A percentile compares a stretch with the other conserved stretches of the same genome.
Conservation (phyloP, 2,113 vertebrate genomes). For the Podilymbus podiceps region DNA sequence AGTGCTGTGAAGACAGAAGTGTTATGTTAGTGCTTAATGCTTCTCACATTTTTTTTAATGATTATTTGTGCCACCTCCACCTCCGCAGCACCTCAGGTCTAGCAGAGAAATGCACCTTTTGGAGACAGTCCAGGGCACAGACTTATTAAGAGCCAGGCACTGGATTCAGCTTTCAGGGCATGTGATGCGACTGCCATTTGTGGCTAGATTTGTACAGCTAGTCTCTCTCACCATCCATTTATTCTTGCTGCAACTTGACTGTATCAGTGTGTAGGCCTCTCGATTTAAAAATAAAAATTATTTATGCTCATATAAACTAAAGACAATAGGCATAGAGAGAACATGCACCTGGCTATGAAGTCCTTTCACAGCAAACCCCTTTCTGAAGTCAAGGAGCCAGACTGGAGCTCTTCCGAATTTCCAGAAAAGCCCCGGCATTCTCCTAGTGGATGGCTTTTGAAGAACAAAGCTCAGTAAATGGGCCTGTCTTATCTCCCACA, state of each 20-base stretch:
- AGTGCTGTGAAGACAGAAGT: background rate
- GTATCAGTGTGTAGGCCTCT: background rate
- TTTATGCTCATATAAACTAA: background rate
- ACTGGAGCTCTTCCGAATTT: background rate
- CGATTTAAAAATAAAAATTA: background rate
- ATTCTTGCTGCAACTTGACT: background rate
- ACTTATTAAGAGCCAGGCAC: background rate
- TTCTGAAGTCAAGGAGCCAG: background rate
- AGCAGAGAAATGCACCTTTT: background rate
- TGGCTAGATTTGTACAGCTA: background rate
- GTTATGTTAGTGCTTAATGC: background rate
- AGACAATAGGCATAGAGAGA: background rate
- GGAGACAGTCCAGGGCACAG: background rate
- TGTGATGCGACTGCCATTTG: background rate
- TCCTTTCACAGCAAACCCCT: background rate
- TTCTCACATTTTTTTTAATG: background rate
- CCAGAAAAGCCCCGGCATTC: background rate
- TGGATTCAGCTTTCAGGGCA: background rate
- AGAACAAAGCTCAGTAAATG: background rate
- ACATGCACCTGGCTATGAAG: background rate
- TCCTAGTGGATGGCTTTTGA: background rate
- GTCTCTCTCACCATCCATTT: background rate
- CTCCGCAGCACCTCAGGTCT: background rate
- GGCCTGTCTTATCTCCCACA: background rate
- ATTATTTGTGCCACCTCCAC: background rate